Evolutionary conservation across 2,888 invertebrate genomes (phyloP).

Genomic region (Hipparchia sbordonii): DNA sequence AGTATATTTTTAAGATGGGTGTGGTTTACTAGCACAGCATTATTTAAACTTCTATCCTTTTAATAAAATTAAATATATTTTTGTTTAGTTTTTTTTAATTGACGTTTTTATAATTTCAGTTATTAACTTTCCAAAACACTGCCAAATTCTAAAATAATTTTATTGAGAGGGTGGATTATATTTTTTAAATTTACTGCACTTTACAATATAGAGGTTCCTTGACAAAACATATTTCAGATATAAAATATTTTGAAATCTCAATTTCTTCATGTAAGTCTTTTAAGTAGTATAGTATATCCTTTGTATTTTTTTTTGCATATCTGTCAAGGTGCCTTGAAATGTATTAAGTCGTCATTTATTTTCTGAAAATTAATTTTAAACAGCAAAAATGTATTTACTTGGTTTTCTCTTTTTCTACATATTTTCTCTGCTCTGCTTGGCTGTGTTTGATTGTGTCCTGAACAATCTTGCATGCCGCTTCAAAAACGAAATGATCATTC

Average conservation of each 20-base stretch:
- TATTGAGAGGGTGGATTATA: conserved; percentile 64
- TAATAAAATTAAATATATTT: conserved; percentile 45
- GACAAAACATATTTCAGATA: conserved; percentile 45
- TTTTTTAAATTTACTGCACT: conserved; percentile 79
- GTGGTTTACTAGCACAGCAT: conserved; percentile 79
- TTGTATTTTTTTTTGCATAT: no score
- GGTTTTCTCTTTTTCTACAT: conserved; percentile 89
- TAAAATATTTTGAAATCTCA: conserved; percentile 1
- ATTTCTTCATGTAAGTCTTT: background rate
- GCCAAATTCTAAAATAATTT: conserved; percentile 42
- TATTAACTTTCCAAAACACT: background rate
- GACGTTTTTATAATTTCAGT: background rate
- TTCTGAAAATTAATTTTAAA: conserved; percentile 78
- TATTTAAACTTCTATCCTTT: conserved; percentile 67
- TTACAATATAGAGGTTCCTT: conserved; percentile 73
- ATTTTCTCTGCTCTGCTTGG: conserved; percentile 92
- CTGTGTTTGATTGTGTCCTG: conserved; percentile 92
- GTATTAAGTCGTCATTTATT: conserved; percentile 78
- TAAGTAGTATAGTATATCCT: no score
- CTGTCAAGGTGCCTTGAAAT: conserved; percentile 76
- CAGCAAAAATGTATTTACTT: conserved; percentile 86
- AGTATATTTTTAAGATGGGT: conserved; percentile 45
- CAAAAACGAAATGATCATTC: conserved; percentile 87
- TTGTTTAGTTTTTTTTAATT: conserved; percentile 27
- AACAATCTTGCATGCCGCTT: conserved; percentile 90